Evolutionary conservation across 1,140 invertebrate species (phyloP).

Genomic region (Drosophila lowei): DNA sequence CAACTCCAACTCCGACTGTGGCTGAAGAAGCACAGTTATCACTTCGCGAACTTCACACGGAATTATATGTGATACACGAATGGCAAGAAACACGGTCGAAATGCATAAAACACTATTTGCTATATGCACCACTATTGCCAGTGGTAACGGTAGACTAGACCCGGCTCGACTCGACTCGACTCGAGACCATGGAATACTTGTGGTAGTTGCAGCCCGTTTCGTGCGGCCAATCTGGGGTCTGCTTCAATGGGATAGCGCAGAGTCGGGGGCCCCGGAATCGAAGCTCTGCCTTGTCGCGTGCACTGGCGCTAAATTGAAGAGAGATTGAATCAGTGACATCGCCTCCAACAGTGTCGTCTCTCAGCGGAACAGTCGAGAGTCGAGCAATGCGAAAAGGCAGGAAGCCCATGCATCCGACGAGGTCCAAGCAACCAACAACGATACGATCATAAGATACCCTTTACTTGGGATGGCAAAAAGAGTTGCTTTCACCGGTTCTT

Average conservation of each 20-base stretch:
- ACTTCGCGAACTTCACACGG: conserved; percentile 55
- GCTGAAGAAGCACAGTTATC: conserved; percentile 55
- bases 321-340: conserved; percentile 52
- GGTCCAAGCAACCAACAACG: too few species aligned
- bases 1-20: conserved; percentile 40
- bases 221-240: conserved; percentile 59
- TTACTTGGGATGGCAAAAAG: too few species aligned
- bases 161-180: background rate
- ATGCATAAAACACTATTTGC: conserved; percentile 40
- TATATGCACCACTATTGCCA: conserved; percentile 29
- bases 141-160: conserved; percentile 56
- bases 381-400: conserved; percentile 5
- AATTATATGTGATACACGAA: conserved; percentile 47
- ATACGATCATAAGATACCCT: too few species aligned
- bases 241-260: conserved; percentile 10
- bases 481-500: too few species aligned
- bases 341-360: conserved; percentile 53
- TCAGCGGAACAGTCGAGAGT: conserved; percentile 39
- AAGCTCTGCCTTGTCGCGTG: conserved; percentile 54
- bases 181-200: conserved; percentile 27
- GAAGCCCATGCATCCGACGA: background rate
- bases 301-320: conserved; percentile 62
- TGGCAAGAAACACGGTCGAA: conserved; percentile 24
- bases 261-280: background rate
- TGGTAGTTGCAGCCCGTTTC: conserved; percentile 34